phyloP scores from a whole-genome alignment of 2,113 vertebrate genomes.

The Promerops cafer region DNA sequence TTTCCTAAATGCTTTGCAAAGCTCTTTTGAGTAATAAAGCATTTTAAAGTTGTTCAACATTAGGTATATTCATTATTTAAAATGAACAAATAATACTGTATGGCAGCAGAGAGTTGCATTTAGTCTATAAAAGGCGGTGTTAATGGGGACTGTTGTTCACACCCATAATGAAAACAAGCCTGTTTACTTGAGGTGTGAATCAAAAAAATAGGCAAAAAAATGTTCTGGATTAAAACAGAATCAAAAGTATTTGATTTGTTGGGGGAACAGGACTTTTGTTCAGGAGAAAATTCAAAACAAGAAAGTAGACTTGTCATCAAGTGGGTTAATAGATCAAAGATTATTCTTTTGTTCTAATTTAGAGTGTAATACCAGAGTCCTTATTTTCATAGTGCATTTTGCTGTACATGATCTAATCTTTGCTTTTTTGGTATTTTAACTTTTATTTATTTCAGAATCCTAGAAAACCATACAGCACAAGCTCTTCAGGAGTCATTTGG shows the following conservation, averaged over 20 bases:
- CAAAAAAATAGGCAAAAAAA: background rate
- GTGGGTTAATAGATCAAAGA: background rate
- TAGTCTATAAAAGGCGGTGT: background rate
- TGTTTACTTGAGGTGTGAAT: background rate
- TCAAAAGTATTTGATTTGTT: background rate
- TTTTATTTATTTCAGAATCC: background rate
- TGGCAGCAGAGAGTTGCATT: background rate
- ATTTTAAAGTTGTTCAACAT: background rate
- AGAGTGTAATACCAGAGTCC: background rate
- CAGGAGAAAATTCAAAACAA: background rate
- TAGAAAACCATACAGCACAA: background rate
- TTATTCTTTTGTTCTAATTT: background rate
- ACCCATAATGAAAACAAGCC: background rate
- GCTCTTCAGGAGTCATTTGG: background rate
- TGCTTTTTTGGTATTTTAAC: background rate
- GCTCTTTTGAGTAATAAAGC: background rate
- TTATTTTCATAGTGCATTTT: background rate
- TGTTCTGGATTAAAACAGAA: background rate
- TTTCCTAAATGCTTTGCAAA: background rate
- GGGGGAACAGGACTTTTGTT: background rate
- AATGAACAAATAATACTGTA: constrained; percentile 37
- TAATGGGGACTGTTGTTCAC: background rate
- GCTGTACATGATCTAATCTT: background rate
- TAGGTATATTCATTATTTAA: constrained; percentile 42
- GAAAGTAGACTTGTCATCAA: background rate